Conservation (phyloP, 2,113 vertebrate species). For the Engystomops pustulosus region DNA sequence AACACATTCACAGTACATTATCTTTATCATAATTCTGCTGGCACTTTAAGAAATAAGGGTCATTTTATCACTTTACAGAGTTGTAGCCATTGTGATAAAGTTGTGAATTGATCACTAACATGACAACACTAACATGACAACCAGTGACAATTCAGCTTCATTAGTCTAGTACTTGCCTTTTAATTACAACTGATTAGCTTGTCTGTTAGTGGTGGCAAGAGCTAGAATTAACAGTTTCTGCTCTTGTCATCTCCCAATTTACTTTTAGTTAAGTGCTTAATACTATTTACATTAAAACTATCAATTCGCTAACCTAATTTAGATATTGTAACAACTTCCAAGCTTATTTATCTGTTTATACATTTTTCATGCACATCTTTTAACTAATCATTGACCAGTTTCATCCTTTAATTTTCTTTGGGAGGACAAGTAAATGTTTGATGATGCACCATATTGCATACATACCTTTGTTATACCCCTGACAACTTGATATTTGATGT, state of each 20-base stretch:
- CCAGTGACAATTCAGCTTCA: slow-evolving; percentile 84
- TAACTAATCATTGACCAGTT: too few species aligned
- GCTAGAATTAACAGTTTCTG: slow-evolving; percentile 62
- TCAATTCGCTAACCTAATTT: not conserved
- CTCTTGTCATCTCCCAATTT: slow-evolving; percentile 65
- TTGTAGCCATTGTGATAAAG: slow-evolving; percentile 79
- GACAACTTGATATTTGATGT: too few species aligned
- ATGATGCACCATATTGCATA: too few species aligned
- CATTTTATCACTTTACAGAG: slow-evolving; percentile 81
- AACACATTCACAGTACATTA: slow-evolving; percentile 71
- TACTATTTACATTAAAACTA: slow-evolving; percentile 35
- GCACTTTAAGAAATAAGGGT: slow-evolving; percentile 72
- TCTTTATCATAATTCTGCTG: slow-evolving; percentile 69
- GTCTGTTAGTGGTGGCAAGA: slow-evolving; percentile 63
- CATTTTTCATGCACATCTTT: too few species aligned
- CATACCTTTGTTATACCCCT: too few species aligned
- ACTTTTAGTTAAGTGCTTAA: slow-evolving; percentile 62
- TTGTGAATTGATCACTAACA: slow-evolving; percentile 88
- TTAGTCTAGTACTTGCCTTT: slow-evolving; percentile 84
- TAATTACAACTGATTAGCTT: slow-evolving; percentile 82
- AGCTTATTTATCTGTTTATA: not conserved
- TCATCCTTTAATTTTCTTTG: too few species aligned
- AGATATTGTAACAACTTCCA: slow-evolving; percentile 1
- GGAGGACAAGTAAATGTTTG: too few species aligned
- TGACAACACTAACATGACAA: slow-evolving; percentile 86